A percentile compares a stretch with the other conserved stretches of the same genome.
Conservation (phyloP, 2,113 vertebrate genomes). For the Xiphias gladius region DNA sequence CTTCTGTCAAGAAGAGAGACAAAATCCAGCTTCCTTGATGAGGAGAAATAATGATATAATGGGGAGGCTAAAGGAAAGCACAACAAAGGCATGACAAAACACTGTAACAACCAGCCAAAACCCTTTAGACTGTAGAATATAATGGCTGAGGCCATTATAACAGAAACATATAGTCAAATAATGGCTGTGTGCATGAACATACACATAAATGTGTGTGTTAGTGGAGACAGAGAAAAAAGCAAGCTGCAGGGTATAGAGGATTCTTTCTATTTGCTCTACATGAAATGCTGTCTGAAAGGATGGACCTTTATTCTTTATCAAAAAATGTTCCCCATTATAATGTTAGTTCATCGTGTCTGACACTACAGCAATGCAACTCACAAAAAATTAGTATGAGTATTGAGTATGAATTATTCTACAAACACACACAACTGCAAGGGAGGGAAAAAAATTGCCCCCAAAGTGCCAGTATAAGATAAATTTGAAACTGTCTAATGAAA, state of each 20-base stretch:
- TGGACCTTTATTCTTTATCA: slow-evolving; percentile 33
- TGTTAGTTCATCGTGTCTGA: slow-evolving; percentile 1
- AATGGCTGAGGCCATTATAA: slow-evolving; percentile 75
- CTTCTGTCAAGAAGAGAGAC: slow-evolving; percentile 27
- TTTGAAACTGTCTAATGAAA: slow-evolving; percentile 45
- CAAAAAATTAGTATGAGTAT: background rate
- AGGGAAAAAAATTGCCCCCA: slow-evolving; percentile 1
- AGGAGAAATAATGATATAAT: slow-evolving; percentile 71
- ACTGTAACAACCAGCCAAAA: slow-evolving; percentile 57
- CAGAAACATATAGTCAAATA: slow-evolving; percentile 68
- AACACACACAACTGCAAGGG: background rate
- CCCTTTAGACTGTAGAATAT: slow-evolving; percentile 60
- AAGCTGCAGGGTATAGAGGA: slow-evolving; percentile 34
- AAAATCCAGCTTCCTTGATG: slow-evolving; percentile 60
- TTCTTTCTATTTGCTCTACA: slow-evolving; percentile 39
- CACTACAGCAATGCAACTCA: slow-evolving; percentile 25
- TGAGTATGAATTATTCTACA: slow-evolving; percentile 13
- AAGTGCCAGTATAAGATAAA: slow-evolving; percentile 37
- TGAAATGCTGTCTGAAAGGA: slow-evolving; percentile 32
- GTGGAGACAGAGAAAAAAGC: slow-evolving; percentile 32
- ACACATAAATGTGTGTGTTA: slow-evolving; percentile 30
- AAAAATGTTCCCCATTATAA: slow-evolving; percentile 50
- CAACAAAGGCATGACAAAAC: slow-evolving; percentile 71
- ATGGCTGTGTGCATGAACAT: slow-evolving; percentile 43
- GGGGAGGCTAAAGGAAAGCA: slow-evolving; percentile 53